Evolutionary conservation across 2,113 vertebrate genomes (phyloP), one percentile per base, ranked within the genome.

Genomic region (Callocephalon fimbriatum): DNA sequence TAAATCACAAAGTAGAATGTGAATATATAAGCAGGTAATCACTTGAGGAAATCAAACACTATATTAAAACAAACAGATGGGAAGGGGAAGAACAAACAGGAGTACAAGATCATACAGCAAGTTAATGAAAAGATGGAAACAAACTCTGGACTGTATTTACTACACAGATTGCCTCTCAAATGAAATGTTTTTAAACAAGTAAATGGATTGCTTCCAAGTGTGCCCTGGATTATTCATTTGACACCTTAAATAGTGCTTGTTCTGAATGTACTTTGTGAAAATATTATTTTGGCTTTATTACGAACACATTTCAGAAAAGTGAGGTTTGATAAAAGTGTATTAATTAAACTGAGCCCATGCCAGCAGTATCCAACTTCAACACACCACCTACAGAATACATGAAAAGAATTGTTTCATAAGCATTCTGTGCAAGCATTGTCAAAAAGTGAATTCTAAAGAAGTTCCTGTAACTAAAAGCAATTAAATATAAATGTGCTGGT

Each of bases 361-460:
- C 19, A 66, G 31, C 17, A 48, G 44, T 27, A 38, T 54, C 35
- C 31, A 61, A 48, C 35, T 44, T 48, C 19, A 72, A 38, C 47
- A 42, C 13, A 48, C 13, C 9, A 67, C 9, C n/a, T 54, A 61
- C 15, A 77, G 45, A 77, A 86, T 16, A 15, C 53, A 66, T 18
- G 4, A 61, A 72, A 77, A 72, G 4, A 81, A 72, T 37, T 0
- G 0, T 31, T 75, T 65, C 26, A 16, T n/a, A 58, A 0, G 1
- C 8, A n/a, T 51, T 84, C 44, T 37, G 9, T 23, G 22, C 27
- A 3, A 92, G 12, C 20, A 25, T 1, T 58, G 21, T 70, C 29
- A 74, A 68, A 58, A 79, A 53, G 54, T 8, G 2, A 79, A 22
- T 42, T 53, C 67, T 53, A 27, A 31, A 85, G 31, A 70, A 75